These are phyloP conservation scores for Capromys pilorides DNA, from an alignment of 2,797 vertebrate genomes.

Conservation along the genomic window DNA sequence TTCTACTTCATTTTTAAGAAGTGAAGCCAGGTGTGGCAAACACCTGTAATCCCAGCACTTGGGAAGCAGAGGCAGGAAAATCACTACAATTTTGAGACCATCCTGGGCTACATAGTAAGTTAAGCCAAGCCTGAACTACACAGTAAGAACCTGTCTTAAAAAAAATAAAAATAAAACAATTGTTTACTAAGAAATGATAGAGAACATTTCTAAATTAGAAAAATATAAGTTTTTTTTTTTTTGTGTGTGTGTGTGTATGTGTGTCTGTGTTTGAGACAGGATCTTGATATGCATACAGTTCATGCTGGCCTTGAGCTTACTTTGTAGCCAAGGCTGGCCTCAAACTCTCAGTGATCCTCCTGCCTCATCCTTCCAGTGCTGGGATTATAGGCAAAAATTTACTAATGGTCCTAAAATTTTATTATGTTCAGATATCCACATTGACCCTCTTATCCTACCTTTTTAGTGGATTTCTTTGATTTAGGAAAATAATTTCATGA, in stretches of 20 bases:
- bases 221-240: conserved; percentile 32
- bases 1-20: neutral
- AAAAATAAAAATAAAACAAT: neutral
- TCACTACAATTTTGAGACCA: neutral
- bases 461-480: conserved; percentile 6
- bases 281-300: too few species aligned
- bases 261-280: too few species aligned
- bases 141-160: neutral
- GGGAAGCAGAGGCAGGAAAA: neutral
- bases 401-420: conserved; percentile 23
- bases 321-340: too few species aligned
- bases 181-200: conserved; percentile 21
- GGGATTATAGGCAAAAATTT: neutral
- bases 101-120: neutral
- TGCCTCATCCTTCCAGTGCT: too few species aligned
- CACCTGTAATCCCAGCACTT: neutral
- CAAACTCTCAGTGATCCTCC: too few species aligned
- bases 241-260: too few species aligned
- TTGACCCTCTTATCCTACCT: neutral
- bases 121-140: neutral
- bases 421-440: neutral
- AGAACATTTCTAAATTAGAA: conserved; percentile 35
- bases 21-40: neutral
- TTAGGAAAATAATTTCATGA: too few species aligned
- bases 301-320: too few species aligned